Evolutionary conservation across 2,797 vertebrate genomes (phyloP), one percentile per base, ranked within the genome.

Genomic region (Denticeps clupeoides): DNA sequence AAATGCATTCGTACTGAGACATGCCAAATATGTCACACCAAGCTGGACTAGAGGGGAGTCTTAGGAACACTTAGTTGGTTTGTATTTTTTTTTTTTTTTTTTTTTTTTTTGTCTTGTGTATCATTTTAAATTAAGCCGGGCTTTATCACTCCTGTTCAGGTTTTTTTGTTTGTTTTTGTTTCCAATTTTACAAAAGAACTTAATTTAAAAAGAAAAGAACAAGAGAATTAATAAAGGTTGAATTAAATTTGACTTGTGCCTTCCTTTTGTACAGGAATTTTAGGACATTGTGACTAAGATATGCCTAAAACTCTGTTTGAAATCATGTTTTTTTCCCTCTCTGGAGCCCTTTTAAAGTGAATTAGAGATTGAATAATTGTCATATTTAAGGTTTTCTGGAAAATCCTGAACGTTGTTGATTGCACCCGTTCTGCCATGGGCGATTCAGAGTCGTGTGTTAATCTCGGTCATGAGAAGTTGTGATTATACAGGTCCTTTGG

Each of bases 151-250:
- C 82, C 79, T 83, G 79, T 82, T 84, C 73, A 68, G 80, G 77
- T 74, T 63, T 67, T 74, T 73, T 64, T 67, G 73, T 82, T 81
- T 81, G 70, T 60, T 79, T 81, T 83, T 71, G 79, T 76, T 67
- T 67, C 71, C 80, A 70, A 76, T 82, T 81, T 87, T 82, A 82
- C 77, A 78, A 77, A 75, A 62, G 75, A 79, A 75, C 69, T 77
- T 84, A 83, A 82, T 85, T 85, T 83, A 83, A 82, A 73, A 76
- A n/a, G n/a, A n/a, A 79, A 83, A 81, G 80, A 81, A 79, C 79
- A 83, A 82, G 77, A 78, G 74, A 82, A 57, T 65, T 61, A 65
- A 85, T 87, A 85, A 87, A 87, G 79, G 74, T 82, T 85, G 78
- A 80, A 80, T 81, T 82, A 68, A 78, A 78, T 58, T 57, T 18